Base-by-base conservation (phyloP, 2,113 vertebrate genomes). In the Trogon surrucura region DNA sequence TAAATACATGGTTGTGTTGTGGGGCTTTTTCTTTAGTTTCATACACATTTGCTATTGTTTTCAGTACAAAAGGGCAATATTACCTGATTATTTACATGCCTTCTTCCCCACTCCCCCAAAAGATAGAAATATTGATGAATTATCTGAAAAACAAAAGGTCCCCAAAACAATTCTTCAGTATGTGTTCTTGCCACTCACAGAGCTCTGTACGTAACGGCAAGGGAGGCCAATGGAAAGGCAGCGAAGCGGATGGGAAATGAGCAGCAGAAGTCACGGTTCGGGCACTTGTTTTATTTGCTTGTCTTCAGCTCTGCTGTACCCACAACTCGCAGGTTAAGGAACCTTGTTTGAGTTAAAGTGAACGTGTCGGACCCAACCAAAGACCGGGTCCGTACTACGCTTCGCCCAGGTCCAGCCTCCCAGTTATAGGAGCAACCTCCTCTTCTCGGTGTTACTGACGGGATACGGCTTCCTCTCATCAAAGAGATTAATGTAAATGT, bases 341-440 rank as follows among this genome's bases (percentile, higher is more conserved):
- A 32, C 23, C 23, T 18, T 0, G 0, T 30, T 1, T 22, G 11
- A 57, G 23, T 25, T 74, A 38, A 85, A 81, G 65, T 13, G 4
- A 80, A 80, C 32, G 20, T 6, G 26, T 53, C 92, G 78, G 47
- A 30, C 54, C 14, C 15, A 60, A 65, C 36, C 32, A n/a, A 66
- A 58, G 60, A 54, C 7, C 11, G 12, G 66, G 66, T 1, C 5
- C 0, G 1, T 1, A 8, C 10, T 56, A 47, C 16, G 13, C 21
- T 50, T 16, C 0, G 8, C n/a, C 25, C 30, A 41, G 41, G 41
- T 13, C 13, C 16, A 13, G 3, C 2, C 4, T 25, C 51, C 20
- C 58, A 22, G 17, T 30, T 44, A 32, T 1, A 58, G 21, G 69
- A 27, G 23, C 27, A 62, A 9, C 3, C 72, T 29, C 53, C 20